Conservation (phyloP, 1,140 invertebrate genomes). For the Drosophila eugracilis region DNA sequence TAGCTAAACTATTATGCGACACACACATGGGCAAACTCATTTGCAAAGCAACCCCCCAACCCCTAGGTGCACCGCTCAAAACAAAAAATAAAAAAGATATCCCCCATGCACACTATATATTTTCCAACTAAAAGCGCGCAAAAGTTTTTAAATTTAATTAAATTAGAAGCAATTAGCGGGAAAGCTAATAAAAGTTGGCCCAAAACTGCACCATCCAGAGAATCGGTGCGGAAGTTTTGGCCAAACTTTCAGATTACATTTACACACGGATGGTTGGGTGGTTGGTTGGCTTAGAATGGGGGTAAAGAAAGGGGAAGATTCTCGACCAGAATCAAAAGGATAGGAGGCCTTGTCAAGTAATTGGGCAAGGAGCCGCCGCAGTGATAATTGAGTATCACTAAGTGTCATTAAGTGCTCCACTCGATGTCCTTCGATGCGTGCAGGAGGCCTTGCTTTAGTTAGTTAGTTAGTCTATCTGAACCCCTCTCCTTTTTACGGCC, state of each 20-base stretch:
- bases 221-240: constrained; percentile 28
- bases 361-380: constrained; percentile 62
- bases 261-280: too few species aligned
- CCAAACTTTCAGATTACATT: constrained; percentile 45
- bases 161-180: constrained; percentile 80
- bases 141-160: constrained; percentile 83
- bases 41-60: constrained; percentile 32
- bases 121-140: constrained; percentile 73
- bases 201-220: constrained; percentile 60
- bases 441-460: constrained; percentile 24
- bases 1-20: constrained; percentile 78
- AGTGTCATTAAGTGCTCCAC: constrained; percentile 77
- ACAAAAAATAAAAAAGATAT: too few species aligned
- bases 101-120: constrained; percentile 69
- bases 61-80: constrained; percentile 5
- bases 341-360: constrained; percentile 55
- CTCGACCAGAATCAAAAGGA: not conserved
- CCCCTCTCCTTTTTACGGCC: not conserved
- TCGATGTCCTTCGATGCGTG: constrained; percentile 40
- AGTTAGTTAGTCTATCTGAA: not conserved
- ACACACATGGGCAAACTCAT: constrained; percentile 29
- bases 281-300: not conserved
- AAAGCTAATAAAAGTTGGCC: constrained; percentile 81
- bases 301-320: too few species aligned
- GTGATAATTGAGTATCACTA: constrained; percentile 82